phyloP scores from a whole-genome alignment of 2,888 invertebrate species.

The Idaea aversata region DNA sequence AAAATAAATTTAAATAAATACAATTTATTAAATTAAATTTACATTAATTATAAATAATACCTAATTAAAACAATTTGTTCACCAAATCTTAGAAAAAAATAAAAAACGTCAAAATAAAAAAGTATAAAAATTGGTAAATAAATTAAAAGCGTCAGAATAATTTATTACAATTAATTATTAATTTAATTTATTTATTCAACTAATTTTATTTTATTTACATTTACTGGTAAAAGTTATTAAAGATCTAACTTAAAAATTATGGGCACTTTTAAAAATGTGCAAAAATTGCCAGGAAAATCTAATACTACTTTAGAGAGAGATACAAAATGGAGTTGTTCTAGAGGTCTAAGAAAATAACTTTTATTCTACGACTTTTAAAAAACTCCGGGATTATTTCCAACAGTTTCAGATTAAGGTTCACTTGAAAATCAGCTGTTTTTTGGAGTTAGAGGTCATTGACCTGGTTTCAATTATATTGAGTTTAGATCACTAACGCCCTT shows the following conservation, averaged over 20 bases:
- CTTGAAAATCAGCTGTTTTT: no score
- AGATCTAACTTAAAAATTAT: slow-evolving; percentile 8
- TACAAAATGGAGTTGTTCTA: no score
- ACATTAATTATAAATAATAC: slow-evolving; percentile 59
- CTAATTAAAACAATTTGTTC: slow-evolving; percentile 37
- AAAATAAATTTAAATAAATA: slow-evolving; percentile 70
- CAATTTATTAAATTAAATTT: slow-evolving; percentile 66
- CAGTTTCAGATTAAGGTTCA: no score
- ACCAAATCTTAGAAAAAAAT: slow-evolving; percentile 22
- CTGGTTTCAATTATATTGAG: no score
- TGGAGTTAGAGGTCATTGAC: no score
- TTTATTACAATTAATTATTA: slow-evolving; percentile 46
- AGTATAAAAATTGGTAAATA: slow-evolving; percentile 39
- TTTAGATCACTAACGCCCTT: no score
- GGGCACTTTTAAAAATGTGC: not conserved
- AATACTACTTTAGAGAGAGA: not conserved
- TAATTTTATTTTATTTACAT: slow-evolving; percentile 43
- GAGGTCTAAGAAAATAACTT: no score
- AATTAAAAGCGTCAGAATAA: slow-evolving; percentile 54
- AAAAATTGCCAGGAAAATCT: not conserved
- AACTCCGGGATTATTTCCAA: no score
- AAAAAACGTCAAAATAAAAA: slow-evolving; percentile 30
- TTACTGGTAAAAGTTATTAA: slow-evolving; percentile 42
- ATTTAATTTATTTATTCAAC: slow-evolving; percentile 31
- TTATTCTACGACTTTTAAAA: no score